Percentiles rank a stretch among this genome's conserved stretches.
Conservation (phyloP, 2,888 invertebrate genomes). For the Himalopsyche tibetana region DNA sequence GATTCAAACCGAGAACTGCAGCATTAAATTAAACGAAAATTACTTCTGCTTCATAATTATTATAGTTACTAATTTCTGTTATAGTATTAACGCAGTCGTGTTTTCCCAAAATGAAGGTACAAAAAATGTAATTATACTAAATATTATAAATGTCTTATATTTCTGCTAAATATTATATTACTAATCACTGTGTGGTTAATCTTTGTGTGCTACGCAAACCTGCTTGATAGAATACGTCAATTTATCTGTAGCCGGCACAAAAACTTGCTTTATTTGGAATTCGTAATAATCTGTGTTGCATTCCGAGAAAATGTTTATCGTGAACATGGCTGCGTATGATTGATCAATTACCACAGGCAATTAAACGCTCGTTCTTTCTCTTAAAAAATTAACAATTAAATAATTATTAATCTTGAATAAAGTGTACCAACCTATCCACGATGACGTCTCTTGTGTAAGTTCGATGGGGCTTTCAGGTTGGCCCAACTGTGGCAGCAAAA, state of each 20-base stretch:
- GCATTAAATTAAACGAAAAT: no score
- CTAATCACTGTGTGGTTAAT: neutral
- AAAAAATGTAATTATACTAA: no score
- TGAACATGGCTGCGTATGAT: neutral
- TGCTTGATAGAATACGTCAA: constrained; percentile 3
- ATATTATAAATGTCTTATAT: neutral
- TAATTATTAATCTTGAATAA: neutral
- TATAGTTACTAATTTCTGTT: no score
- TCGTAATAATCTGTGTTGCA: constrained; percentile 4
- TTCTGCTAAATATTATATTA: neutral
- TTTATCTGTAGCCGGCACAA: neutral
- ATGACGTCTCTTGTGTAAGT: constrained; percentile 74
- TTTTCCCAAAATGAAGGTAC: no score
- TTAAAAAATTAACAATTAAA: neutral
- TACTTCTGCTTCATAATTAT: no score
- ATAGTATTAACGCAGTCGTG: no score
- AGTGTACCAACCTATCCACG: constrained; percentile 78
- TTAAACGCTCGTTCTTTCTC: neutral
- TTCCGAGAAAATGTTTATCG: neutral
- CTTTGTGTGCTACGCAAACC: neutral
- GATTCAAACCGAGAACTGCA: no score
- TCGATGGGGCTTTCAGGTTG: constrained; percentile 72
- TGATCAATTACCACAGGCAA: neutral
- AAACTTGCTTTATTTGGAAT: neutral
- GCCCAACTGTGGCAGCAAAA: constrained; percentile 79